These are phyloP conservation scores for Achroia grisella DNA, from an alignment of 1,140 invertebrate genomes.

Conservation along the genomic window DNA sequence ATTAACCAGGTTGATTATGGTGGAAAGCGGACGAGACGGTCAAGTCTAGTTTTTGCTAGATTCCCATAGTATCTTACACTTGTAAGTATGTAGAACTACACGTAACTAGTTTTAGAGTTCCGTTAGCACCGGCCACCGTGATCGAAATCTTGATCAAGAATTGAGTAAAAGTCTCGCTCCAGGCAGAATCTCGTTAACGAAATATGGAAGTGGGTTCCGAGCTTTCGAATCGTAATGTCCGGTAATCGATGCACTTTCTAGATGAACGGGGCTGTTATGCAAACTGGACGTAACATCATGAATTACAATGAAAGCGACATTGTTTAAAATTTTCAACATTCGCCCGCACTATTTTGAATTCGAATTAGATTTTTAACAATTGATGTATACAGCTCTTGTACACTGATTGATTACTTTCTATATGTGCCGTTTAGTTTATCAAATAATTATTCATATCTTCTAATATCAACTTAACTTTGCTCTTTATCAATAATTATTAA, in stretches of 20 bases:
- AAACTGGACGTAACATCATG: constrained; percentile 58
- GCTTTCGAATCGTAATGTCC: constrained; percentile 59
- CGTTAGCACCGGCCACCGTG: constrained; percentile 26
- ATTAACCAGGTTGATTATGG: constrained; percentile 56
- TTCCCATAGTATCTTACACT: constrained; percentile 34
- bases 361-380: constrained; percentile 26
- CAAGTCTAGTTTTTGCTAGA: constrained; percentile 58
- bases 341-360: constrained; percentile 27
- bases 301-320: constrained; percentile 53
- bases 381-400: not conserved
- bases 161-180: constrained; percentile 57
- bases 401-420: not conserved
- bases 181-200: constrained; percentile 46
- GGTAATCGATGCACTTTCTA: constrained; percentile 64
- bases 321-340: constrained; percentile 32
- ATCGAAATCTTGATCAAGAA: constrained; percentile 38
- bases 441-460: too few relatives aligned
- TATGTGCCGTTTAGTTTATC: too few relatives aligned
- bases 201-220: constrained; percentile 58
- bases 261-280: constrained; percentile 59
- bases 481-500: too few relatives aligned
- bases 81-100: constrained; percentile 40
- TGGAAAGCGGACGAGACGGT: constrained; percentile 46
- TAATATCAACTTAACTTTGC: too few relatives aligned
- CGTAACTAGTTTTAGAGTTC: constrained; percentile 50